phyloP scores from a whole-genome alignment of 2,797 vertebrate species.

The Clarias laeviceps region DNA sequence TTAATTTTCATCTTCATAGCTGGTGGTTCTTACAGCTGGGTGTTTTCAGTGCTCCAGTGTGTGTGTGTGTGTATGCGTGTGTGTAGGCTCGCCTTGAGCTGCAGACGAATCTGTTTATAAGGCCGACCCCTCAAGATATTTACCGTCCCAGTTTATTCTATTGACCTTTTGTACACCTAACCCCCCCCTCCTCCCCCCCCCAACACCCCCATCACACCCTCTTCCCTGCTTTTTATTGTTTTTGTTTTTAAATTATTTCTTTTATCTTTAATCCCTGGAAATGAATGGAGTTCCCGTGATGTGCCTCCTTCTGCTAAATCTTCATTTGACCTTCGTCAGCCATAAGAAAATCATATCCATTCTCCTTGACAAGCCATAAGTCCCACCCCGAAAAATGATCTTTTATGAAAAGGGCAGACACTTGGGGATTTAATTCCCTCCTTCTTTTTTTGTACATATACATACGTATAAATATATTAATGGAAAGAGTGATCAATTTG shows the following conservation, averaged over 20 bases:
- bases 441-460: slow-evolving; percentile 54
- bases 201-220: slow-evolving; percentile 34
- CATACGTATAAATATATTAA: slow-evolving; percentile 76
- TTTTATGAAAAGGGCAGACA: slow-evolving; percentile 77
- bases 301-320: slow-evolving; percentile 75
- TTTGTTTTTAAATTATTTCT: slow-evolving; percentile 58
- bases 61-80: slow-evolving; percentile 63
- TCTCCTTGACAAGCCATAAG: slow-evolving; percentile 83
- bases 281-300: slow-evolving; percentile 64
- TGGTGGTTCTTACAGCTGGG: slow-evolving; percentile 50
- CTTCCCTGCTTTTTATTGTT: slow-evolving; percentile 16
- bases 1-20: slow-evolving; percentile 64
- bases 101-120: slow-evolving; percentile 60
- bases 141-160: slow-evolving; percentile 69
- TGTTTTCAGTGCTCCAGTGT: slow-evolving; percentile 33
- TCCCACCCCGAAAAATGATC: slow-evolving; percentile 64
- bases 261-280: slow-evolving; percentile 73
- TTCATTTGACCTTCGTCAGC: slow-evolving; percentile 67
- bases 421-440: slow-evolving; percentile 62
- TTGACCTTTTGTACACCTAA: slow-evolving; percentile 60
- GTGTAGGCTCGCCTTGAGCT: slow-evolving; percentile 75
- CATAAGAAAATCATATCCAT: slow-evolving; percentile 71
- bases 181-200: slow-evolving; percentile 50
- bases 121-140: slow-evolving; percentile 66
- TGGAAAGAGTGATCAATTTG: slow-evolving; percentile 82